These are phyloP conservation scores for Hassar affinis DNA, from an alignment of 2,113 vertebrate species.

Conservation along the genomic window DNA sequence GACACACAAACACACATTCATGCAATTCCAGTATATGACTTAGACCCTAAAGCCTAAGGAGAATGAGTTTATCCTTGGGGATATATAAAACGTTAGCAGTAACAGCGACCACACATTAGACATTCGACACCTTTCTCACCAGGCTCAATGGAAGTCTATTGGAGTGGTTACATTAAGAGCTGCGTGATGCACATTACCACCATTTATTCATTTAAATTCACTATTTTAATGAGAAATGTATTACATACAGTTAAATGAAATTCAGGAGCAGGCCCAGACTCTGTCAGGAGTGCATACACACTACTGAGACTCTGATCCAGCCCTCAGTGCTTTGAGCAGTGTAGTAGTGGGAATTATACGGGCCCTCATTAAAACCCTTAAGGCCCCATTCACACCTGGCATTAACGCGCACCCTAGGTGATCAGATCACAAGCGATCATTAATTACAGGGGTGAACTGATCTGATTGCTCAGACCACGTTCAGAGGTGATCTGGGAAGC, in stretches of 20 bases:
- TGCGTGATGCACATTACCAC: neutral
- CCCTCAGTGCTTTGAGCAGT: no score
- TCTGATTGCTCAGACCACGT: no score
- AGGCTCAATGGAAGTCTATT: neutral
- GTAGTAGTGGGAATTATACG: neutral
- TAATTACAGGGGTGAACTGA: no score
- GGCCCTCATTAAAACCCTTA: neutral
- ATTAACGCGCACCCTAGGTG: no score
- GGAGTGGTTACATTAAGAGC: neutral
- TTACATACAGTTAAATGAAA: no score
- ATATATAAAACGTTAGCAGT: neutral
- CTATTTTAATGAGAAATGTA: no score
- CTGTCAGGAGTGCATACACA: no score
- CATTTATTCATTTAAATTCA: neutral
- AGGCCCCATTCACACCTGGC: no score
- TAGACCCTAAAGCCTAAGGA: neutral
- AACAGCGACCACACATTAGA: neutral
- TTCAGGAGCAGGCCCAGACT: no score
- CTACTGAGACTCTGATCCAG: no score
- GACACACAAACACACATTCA: conserved; percentile 49
- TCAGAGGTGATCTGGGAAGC: no score
- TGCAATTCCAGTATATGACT: conserved; percentile 12
- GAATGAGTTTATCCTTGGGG: neutral
- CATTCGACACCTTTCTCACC: neutral
- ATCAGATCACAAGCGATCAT: no score